Evolutionary conservation across 2,113 vertebrate genomes (phyloP), one percentile per base, ranked within the genome.

Genomic region (Athene noctua): DNA sequence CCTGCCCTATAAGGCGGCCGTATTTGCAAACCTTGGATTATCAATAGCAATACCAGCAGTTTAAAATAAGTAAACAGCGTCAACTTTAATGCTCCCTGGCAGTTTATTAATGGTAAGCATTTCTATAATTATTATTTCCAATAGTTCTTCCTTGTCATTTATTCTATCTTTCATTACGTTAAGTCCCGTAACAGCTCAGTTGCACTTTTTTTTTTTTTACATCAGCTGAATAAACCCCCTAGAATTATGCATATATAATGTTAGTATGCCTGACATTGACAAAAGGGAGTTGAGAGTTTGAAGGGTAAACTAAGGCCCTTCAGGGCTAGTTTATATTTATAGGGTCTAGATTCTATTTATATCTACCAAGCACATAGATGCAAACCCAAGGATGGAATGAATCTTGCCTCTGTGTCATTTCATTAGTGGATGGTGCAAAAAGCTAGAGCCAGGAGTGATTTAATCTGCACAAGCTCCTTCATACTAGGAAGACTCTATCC

Each of bases 301-400:
- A 95, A 95, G 83, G 73, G 40, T 89, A 87, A 94, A 80, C 72
- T 90, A 83, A 86, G 84, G 63, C 13, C 61, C 52, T 94, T 85
- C 46, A 68, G n/a, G 27, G 12, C 8, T 55, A 26, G 16, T 21
- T 91, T 84, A 26, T 52, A 95, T 86, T 94, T 91, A 86, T 61
- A 79, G 63, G 25, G 21, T 81, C 30, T 36, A 70, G 40, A 49
- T 52, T 63, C 82, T 93, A 72, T 86, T 93, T 95, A 10, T 85
- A 82, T 8, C 77, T 68, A 63, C 72, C 70, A 86, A 79, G 44
- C 29, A 87, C 54, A 75, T 38, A 75, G 51, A 71, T 89, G 61
- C 7, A 8, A 93, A 87, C 36, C 16, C 7, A 4, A 79, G 57
- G 72, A 88, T 46, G 58, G 73, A 89, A 84, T 65, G 73, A 89